phyloP scores from a whole-genome alignment of 2,113 vertebrate species.

The Australoheros scitulus region DNA sequence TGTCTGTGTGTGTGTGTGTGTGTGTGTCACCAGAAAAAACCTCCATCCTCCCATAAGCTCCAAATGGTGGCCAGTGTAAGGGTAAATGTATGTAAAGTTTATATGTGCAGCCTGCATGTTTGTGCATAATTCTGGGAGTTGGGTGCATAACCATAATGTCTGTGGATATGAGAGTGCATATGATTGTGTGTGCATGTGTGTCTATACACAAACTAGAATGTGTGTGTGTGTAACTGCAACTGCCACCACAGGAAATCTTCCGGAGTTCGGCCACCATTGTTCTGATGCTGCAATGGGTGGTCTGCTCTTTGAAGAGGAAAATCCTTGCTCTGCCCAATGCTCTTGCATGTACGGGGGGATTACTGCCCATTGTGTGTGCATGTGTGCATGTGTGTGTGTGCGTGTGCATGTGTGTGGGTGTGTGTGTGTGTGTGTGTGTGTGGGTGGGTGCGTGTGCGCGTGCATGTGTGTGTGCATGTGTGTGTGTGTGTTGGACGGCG shows the following conservation, averaged over 20 bases:
- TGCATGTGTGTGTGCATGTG: background rate
- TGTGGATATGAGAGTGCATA: background rate
- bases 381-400: conserved; percentile 3
- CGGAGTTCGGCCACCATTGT: conserved; percentile 59
- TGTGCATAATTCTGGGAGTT: background rate
- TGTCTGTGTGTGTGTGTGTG: background rate
- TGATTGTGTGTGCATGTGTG: background rate
- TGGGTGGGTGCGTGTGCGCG: background rate
- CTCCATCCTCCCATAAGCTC: conserved; percentile 10
- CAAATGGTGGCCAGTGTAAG: background rate
- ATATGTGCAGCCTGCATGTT: background rate
- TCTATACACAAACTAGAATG: background rate
- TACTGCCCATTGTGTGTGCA: conserved; percentile 56
- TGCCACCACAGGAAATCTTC: conserved; percentile 52
- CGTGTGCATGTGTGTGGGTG: background rate
- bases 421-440: background rate
- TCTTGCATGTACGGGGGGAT: conserved; percentile 62
- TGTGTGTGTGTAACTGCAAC: conserved; percentile 10
- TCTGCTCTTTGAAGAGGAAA: conserved; percentile 74
- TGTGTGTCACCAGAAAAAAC: conserved; percentile 3
- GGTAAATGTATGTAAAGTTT: background rate
- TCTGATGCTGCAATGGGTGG: conserved; percentile 62
- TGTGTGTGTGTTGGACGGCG: background rate
- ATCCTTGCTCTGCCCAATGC: conserved; percentile 65
- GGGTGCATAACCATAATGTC: background rate